Conservation (phyloP, 2,113 vertebrate species). For the Recurvirostra avosetta region DNA sequence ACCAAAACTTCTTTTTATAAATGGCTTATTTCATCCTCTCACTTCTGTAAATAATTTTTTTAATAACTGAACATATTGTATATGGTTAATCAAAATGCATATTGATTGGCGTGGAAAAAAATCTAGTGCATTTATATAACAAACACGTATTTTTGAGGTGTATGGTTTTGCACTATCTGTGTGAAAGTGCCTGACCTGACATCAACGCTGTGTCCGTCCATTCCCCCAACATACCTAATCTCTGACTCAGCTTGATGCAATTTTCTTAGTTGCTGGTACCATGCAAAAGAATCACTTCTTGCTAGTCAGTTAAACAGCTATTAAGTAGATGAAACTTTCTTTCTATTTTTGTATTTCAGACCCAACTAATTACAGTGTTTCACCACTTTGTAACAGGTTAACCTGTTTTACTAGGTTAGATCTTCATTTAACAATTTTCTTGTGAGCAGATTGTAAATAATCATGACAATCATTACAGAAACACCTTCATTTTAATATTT, state of each 20-base stretch:
- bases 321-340: background rate
- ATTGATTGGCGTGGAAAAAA: background rate
- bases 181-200: background rate
- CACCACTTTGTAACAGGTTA: background rate
- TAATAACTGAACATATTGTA: background rate
- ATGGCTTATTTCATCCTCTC: background rate
- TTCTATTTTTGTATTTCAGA: background rate
- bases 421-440: background rate
- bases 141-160: background rate
- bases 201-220: background rate
- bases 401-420: conserved; percentile 28
- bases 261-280: background rate
- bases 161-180: background rate
- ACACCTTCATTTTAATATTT: background rate
- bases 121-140: background rate
- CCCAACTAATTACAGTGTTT: conserved; percentile 8
- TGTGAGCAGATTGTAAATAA: conserved; percentile 21
- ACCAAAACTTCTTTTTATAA: background rate
- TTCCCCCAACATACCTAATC: background rate
- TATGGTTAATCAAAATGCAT: background rate
- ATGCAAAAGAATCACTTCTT: background rate
- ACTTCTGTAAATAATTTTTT: background rate
- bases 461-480: background rate
- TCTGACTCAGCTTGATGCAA: background rate
- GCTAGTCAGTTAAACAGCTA: background rate